phyloP scores from a whole-genome alignment of 2,888 invertebrate species.

The Oscheius sp. region DNA sequence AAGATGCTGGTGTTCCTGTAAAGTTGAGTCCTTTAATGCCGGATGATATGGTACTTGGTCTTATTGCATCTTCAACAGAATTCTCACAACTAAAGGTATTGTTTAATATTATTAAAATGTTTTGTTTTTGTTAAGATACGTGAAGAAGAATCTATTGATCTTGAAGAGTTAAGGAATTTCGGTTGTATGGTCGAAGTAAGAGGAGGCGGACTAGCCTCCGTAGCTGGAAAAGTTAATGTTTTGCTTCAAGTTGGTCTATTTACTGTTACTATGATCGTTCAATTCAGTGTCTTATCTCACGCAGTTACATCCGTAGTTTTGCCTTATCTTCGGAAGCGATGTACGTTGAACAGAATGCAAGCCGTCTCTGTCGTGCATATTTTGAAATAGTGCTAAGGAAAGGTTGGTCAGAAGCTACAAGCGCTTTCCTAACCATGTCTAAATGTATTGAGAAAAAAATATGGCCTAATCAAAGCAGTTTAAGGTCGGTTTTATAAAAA shows the following conservation, averaged over 20 bases:
- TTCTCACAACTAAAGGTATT: constrained; percentile 91
- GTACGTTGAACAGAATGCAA: constrained; percentile 83
- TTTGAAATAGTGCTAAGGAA: constrained; percentile 80
- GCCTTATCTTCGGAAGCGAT: constrained; percentile 89
- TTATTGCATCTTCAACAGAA: constrained; percentile 92
- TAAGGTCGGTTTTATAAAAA: constrained; percentile 43
- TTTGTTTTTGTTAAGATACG: constrained; percentile 79
- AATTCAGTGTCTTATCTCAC: constrained; percentile 75
- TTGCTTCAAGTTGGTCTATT: constrained; percentile 81
- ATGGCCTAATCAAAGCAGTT: constrained; percentile 88
- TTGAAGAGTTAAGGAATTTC: constrained; percentile 83
- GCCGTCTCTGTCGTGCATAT: constrained; percentile 54
- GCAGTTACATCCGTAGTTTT: constrained; percentile 84
- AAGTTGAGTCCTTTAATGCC: constrained; percentile 76
- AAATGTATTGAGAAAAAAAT: constrained; percentile 92
- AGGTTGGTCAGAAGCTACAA: constrained; percentile 90
- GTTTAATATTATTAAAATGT: neutral
- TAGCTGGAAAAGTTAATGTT: constrained; percentile 94
- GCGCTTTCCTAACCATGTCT: constrained; percentile 84
- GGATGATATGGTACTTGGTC: constrained; percentile 78
- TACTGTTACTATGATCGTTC: neutral
- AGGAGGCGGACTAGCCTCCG: constrained; percentile 88
- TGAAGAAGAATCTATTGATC: constrained; percentile 92
- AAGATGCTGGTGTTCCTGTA: constrained; percentile 54
- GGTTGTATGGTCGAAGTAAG: constrained; percentile 85